Percentiles rank a stretch among this genome's conserved stretches.
phyloP scores from a whole-genome alignment of 2,113 vertebrate genomes.

The Okapia johnstoni region DNA sequence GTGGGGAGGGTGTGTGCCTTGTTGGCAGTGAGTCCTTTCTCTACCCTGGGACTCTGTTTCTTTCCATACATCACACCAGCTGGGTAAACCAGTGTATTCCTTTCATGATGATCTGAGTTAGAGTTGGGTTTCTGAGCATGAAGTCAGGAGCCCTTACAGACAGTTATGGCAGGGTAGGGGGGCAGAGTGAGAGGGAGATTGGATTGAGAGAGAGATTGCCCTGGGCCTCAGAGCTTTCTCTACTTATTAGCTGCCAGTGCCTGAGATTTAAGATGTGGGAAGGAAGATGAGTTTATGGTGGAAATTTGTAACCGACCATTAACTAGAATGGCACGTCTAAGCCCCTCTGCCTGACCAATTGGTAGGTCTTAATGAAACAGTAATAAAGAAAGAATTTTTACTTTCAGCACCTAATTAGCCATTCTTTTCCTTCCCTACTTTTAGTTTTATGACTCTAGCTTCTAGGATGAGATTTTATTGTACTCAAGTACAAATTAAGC shows the following conservation, averaged over 20 bases:
- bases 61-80: neutral
- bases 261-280: neutral
- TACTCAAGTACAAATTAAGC: conserved; percentile 53
- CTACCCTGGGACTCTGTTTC: neutral
- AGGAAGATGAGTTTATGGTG: conserved; percentile 48
- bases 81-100: neutral
- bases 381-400: conserved; percentile 58
- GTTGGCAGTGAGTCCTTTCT: neutral
- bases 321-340: conserved; percentile 23
- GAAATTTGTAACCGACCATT: conserved; percentile 55
- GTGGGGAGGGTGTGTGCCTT: neutral
- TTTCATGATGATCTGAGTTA: neutral
- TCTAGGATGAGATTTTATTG: conserved; percentile 72
- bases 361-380: conserved; percentile 38
- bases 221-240: conserved; percentile 25
- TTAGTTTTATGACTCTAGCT: conserved; percentile 71
- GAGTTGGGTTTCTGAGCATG: neutral
- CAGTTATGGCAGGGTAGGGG: neutral
- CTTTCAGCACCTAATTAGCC: conserved; percentile 71
- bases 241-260: conserved; percentile 23
- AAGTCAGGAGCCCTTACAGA: neutral
- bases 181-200: neutral
- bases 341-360: conserved; percentile 1
- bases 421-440: conserved; percentile 70
- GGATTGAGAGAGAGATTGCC: neutral